Percentiles rank a stretch among this genome's conserved stretches.
Evolutionary conservation across 2,113 vertebrate genomes (phyloP).

Genomic region (Phalacrocorax carbo): DNA sequence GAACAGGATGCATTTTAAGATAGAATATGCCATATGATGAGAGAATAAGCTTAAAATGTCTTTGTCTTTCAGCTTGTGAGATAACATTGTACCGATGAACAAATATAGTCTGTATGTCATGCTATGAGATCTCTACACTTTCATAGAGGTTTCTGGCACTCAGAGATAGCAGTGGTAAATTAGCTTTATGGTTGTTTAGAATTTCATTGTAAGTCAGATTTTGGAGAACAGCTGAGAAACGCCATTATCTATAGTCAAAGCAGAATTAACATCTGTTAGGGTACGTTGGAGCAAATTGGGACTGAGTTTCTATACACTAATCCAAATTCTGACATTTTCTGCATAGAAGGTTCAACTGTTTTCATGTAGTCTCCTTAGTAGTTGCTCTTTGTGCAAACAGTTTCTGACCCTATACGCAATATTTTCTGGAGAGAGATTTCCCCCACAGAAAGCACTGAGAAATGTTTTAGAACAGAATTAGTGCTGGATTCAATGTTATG

Average conservation of each 20-base stretch:
- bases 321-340: background rate
- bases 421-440: background rate
- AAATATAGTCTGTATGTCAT: background rate
- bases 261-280: background rate
- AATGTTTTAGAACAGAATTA: background rate
- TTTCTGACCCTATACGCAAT: background rate
- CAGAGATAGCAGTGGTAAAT: background rate
- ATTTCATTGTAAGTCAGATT: background rate
- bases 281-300: rapidly evolving
- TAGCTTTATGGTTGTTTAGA: background rate
- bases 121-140: background rate
- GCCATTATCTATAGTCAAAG: background rate
- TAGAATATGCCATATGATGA: background rate
- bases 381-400: background rate
- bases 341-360: background rate
- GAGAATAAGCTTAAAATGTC: background rate
- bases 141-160: background rate
- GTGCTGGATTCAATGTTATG: background rate
- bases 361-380: background rate
- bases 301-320: background rate
- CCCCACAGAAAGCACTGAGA: background rate
- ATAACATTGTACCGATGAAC: background rate
- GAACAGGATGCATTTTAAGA: background rate
- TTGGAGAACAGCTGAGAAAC: background rate
- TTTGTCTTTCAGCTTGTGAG: background rate